These are phyloP conservation scores for Crocodylus rhombifer DNA, from an alignment of 2,797 vertebrate species.

Conservation along the genomic window DNA sequence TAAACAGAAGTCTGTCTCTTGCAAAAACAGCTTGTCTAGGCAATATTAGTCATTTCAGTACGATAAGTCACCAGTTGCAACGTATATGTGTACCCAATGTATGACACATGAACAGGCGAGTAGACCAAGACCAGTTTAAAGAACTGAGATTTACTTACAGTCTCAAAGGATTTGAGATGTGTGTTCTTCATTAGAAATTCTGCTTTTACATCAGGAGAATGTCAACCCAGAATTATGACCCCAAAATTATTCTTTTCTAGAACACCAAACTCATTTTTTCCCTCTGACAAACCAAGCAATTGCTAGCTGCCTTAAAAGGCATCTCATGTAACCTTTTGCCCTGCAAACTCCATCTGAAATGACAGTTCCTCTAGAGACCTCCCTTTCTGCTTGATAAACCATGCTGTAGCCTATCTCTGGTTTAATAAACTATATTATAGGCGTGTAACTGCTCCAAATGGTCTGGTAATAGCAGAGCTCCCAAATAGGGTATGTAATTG, in stretches of 20 bases:
- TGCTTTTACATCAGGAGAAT: neutral
- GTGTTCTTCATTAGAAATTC: slow-evolving; percentile 36
- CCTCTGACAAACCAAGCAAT: neutral
- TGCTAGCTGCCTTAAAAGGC: neutral
- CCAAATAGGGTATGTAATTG: neutral
- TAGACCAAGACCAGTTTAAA: neutral
- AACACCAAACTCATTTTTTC: neutral
- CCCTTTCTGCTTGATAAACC: neutral
- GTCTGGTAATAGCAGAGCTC: neutral
- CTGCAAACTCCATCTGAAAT: slow-evolving; percentile 23
- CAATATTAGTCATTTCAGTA: slow-evolving; percentile 2
- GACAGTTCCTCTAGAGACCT: neutral
- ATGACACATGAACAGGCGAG: neutral
- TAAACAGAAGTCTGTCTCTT: slow-evolving; percentile 37
- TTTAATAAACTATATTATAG: neutral
- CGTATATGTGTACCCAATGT: neutral
- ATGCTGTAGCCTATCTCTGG: neutral
- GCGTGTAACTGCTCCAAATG: neutral
- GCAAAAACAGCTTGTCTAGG: neutral
- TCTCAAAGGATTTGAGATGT: neutral
- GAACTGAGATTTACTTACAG: neutral
- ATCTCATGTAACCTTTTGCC: slow-evolving; percentile 19
- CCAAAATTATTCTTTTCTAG: slow-evolving; percentile 23
- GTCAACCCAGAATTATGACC: slow-evolving; percentile 29
- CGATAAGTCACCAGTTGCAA: neutral